Evolutionary conservation across 2,113 vertebrate genomes (phyloP).

Genomic region (Hemichromis elongatus): DNA sequence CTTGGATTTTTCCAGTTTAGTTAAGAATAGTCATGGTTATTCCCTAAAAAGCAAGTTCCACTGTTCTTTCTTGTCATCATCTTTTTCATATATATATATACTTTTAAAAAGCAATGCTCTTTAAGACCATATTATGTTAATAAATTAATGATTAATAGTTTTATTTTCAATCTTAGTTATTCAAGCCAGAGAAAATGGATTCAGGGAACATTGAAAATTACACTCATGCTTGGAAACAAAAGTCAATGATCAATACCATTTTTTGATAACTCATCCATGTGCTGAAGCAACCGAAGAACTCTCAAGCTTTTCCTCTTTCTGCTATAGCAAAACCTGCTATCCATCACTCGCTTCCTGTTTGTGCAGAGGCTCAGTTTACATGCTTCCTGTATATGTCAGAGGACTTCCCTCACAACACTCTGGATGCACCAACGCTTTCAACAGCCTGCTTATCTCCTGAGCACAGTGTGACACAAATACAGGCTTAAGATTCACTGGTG

Average conservation of each 20-base stretch:
- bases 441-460: conserved; percentile 47
- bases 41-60: not conserved
- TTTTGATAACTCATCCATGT: conserved; percentile 9
- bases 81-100: not conserved
- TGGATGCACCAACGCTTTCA: conserved; percentile 34
- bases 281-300: conserved; percentile 19
- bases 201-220: too few relatives aligned
- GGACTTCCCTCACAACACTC: conserved; percentile 44
- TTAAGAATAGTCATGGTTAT: not conserved
- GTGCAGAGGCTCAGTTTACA: conserved; percentile 46
- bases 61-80: not conserved
- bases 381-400: conserved; percentile 54
- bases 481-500: not conserved
- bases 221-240: too few relatives aligned
- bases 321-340: conserved; percentile 35
- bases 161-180: not conserved
- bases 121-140: not conserved
- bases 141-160: not conserved
- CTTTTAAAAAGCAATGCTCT: not conserved
- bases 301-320: conserved; percentile 13
- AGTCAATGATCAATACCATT: not conserved
- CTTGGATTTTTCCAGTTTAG: not conserved
- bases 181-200: not conserved
- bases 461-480: conserved; percentile 22
- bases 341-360: conserved; percentile 65